A percentile compares a stretch with the other conserved stretches of the same genome.
These are phyloP conservation scores for Amblyornis subalaris DNA, from an alignment of 2,113 vertebrate genomes.

Conservation along the genomic window DNA sequence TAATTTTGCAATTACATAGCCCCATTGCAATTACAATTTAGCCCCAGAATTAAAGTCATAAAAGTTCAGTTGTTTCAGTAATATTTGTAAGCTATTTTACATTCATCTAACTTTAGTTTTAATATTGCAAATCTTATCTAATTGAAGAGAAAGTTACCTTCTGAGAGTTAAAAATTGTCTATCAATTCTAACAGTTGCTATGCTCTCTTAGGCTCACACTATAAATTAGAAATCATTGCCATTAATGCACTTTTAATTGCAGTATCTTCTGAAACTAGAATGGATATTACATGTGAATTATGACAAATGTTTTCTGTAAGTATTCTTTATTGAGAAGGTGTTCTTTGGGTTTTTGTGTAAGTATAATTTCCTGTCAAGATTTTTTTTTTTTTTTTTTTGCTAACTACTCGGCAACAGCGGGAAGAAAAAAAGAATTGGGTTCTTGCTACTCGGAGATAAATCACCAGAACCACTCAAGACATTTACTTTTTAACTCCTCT, in stretches of 20 bases:
- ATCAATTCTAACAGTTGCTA: not conserved
- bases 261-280: not conserved
- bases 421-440: fast-evolving
- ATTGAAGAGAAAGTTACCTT: not conserved
- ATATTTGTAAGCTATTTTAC: not conserved
- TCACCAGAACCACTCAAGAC: not conserved
- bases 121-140: not conserved
- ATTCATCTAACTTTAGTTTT: not conserved
- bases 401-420: not conserved
- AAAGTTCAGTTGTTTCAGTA: not conserved
- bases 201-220: not conserved
- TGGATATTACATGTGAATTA: conserved; percentile 23
- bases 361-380: not conserved
- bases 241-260: conserved; percentile 37
- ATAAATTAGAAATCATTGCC: conserved; percentile 12
- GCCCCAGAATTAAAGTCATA: not conserved
- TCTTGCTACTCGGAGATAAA: not conserved
- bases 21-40: too few relatives aligned
- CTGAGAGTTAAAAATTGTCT: not conserved
- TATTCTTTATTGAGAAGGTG: not conserved
- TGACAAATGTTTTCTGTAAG: conserved; percentile 1
- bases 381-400: not conserved
- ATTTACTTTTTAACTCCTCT: not conserved
- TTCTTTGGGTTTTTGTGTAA: not conserved
- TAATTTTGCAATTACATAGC: not conserved